These are phyloP conservation scores for Orius insidiosus DNA, from an alignment of 1,140 invertebrate species.

Conservation along the genomic window DNA sequence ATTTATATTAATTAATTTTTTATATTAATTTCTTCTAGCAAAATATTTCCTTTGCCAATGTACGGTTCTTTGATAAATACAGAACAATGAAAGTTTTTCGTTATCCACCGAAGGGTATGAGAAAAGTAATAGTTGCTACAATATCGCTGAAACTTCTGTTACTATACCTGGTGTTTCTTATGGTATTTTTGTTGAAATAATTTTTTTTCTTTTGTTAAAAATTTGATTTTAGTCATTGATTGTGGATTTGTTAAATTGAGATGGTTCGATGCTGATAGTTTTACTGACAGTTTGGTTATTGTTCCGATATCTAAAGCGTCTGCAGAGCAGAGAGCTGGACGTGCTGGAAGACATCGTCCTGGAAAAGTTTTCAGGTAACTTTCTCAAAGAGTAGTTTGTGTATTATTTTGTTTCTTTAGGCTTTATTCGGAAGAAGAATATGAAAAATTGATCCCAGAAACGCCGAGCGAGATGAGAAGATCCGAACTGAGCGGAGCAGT, in stretches of 20 bases:
- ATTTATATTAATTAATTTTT: no score
- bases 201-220: slow-evolving; percentile 13
- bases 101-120: slow-evolving; percentile 44
- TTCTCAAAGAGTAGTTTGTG: no score
- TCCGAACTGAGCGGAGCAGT: slow-evolving; percentile 71
- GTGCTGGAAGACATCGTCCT: slow-evolving; percentile 66
- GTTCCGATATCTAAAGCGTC: slow-evolving; percentile 77
- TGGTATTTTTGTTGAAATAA: slow-evolving; percentile 41
- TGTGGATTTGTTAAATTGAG: slow-evolving; percentile 93
- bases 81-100: slow-evolving; percentile 84
- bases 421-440: slow-evolving; percentile 66
- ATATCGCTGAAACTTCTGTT: slow-evolving; percentile 94
- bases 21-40: no score
- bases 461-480: slow-evolving; percentile 85
- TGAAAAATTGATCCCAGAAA: slow-evolving; percentile 44
- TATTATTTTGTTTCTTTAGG: slow-evolving; percentile 34
- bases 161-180: slow-evolving; percentile 82
- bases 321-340: slow-evolving; percentile 77
- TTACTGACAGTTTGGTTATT: slow-evolving; percentile 69
- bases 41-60: slow-evolving; percentile 76
- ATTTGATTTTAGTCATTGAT: slow-evolving; percentile 62
- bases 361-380: slow-evolving; percentile 72
- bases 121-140: slow-evolving; percentile 90
- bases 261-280: slow-evolving; percentile 69
- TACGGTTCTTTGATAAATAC: slow-evolving; percentile 73